Evolutionary conservation across 2,113 vertebrate genomes (phyloP).

Genomic region (Myocastor coypus): DNA sequence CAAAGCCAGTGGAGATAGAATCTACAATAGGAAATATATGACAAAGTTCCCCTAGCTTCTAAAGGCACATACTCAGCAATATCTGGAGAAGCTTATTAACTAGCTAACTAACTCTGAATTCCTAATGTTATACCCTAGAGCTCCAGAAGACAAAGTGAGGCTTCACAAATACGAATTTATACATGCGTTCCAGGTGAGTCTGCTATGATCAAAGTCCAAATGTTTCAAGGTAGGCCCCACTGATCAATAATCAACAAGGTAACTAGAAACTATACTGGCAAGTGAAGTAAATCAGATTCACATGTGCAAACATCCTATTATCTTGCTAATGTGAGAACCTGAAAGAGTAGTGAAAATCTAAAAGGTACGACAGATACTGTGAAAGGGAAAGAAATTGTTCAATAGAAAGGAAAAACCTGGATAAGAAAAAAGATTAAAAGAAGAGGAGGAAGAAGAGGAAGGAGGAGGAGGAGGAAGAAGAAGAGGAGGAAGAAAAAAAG

Average conservation of each 20-base stretch:
- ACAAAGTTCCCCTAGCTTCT: background rate
- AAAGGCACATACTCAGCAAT: background rate
- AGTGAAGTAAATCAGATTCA: too few relatives aligned
- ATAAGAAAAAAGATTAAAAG: too few relatives aligned
- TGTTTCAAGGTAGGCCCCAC: background rate
- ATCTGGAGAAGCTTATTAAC: background rate
- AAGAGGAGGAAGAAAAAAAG: too few relatives aligned
- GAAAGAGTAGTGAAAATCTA: too few relatives aligned
- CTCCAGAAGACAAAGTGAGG: background rate
- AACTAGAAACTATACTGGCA: too few relatives aligned
- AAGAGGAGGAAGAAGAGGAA: too few relatives aligned
- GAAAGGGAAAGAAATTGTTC: too few relatives aligned
- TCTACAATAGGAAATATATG: background rate
- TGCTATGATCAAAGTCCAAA: background rate
- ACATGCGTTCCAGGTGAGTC: background rate
- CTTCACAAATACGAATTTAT: background rate
- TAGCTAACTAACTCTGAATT: background rate
- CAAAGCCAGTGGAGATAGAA: background rate
- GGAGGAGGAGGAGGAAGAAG: too few relatives aligned
- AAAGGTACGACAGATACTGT: too few relatives aligned
- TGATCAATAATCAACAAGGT: background rate
- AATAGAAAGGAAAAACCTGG: too few relatives aligned
- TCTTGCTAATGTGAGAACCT: too few relatives aligned
- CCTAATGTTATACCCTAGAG: background rate
- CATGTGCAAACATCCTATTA: too few relatives aligned